Percentiles rank a stretch among this genome's conserved stretches.
Evolutionary conservation across 2,797 vertebrate genomes (phyloP).

Genomic region (Bradypodion pumilum): DNA sequence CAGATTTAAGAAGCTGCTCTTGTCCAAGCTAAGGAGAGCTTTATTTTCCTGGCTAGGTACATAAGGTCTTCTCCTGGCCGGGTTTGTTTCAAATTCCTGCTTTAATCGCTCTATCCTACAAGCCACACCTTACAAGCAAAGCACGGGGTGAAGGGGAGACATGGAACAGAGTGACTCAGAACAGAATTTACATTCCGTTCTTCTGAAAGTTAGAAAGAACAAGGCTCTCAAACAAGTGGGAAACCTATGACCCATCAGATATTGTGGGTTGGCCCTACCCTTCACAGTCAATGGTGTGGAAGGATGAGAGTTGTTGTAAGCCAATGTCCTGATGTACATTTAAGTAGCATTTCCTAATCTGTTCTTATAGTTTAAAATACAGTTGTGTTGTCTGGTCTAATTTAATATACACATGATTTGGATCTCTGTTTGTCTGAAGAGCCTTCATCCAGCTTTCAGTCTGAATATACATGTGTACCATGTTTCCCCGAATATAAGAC

Average conservation of each 20-base stretch:
- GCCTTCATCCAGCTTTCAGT: slow-evolving; percentile 48
- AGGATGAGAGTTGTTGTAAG: not conserved
- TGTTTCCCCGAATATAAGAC: too few species aligned
- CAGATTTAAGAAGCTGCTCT: not conserved
- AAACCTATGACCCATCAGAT: not conserved
- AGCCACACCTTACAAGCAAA: not conserved
- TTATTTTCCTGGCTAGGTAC: slow-evolving; percentile 31
- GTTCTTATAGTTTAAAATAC: not conserved
- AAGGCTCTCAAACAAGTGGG: not conserved
- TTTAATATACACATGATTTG: slow-evolving; percentile 24
- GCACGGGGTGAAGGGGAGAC: not conserved
- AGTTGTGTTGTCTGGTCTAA: slow-evolving; percentile 11
- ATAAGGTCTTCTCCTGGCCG: slow-evolving; percentile 14
- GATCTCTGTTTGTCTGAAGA: slow-evolving; percentile 31
- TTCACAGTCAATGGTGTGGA: not conserved
- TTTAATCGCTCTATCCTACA: not conserved
- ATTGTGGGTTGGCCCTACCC: not conserved
- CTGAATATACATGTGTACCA: too few species aligned
- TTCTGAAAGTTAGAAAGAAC: fast-evolving
- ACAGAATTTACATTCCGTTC: not conserved
- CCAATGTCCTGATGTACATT: slow-evolving; percentile 32
- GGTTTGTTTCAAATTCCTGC: slow-evolving; percentile 25
- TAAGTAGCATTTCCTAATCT: slow-evolving; percentile 3
- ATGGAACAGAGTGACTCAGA: not conserved
- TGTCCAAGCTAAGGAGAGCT: slow-evolving; percentile 3